Evolutionary conservation across 64 coral and sea anemone genomes (phyloP), one percentile per base, ranked within the genome.

Genomic region (Pachyseris speciosa): DNA sequence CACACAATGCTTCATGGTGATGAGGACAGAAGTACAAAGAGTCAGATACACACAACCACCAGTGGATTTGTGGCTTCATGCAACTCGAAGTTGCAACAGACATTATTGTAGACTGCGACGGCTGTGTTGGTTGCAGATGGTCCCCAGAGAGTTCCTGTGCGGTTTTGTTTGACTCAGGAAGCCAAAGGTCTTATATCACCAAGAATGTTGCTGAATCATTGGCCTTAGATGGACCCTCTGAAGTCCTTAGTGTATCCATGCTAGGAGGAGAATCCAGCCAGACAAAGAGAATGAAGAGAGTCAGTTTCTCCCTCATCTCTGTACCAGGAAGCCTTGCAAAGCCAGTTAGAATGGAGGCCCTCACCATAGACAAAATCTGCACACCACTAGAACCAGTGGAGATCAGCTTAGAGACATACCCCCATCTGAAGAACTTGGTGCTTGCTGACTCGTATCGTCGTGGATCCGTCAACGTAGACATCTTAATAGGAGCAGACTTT

Each of bases 161-260:
- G 89, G 17, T 84, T 26, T 37, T 80, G 9, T 48, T 90, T 3
- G 74, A 91, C 39, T 91, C 78, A 10, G 78, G 64, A 4, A 84
- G 78, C 41, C 89, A 91, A 33, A 67, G 65, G 37, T 84, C 88
- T 2, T 83, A 91, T 37, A 83, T 91, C 20, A 37, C 25, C 10
- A 80, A 90, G 29, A 80, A 30, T 39, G 34, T 90, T n/a, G 75
- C 75, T 69, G 88, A 80, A 22, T 40, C 89, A 10, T 2, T 84
- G 40, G 89, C 39, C 49, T 20, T 91, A 13, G n/a, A 59, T 47
- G 44, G 13, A 47, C 44, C 0, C 44, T 47, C 44, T 7, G 44
- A 7, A 47, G 44, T 47, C 13, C n/a, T n/a, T n/a, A n/a, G n/a
- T n/a, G n/a, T n/a, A n/a, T 48, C 45, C 45, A 49, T 49, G 45